Evolutionary conservation across 2,888 invertebrate species (phyloP), one percentile per base, ranked within the genome.

Genomic region (Ernsta delagoae): DNA sequence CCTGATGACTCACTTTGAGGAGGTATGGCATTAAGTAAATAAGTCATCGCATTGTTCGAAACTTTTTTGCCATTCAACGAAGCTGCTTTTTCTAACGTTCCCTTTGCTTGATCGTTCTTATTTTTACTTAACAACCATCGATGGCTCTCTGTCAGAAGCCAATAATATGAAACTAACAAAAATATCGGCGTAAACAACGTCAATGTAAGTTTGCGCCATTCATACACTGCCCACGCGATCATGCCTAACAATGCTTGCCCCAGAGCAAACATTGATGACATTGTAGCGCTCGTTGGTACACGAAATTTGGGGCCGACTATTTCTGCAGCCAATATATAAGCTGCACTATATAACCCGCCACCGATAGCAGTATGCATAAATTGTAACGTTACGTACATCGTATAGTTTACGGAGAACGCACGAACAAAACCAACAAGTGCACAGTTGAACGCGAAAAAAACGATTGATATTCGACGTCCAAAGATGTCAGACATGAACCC

Each of bases 101-200:
- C 81, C 79, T 94, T 95, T 0, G 96, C 96, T 76, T 95, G 92
- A 6, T 94, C 91, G 64, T 94, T 92, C 78, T 95, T 94, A 60
- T 95, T 94, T 81, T 96, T 96, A 60, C 95, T 95, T 3, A 97
- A 85, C 36, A 97, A 88, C 97, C 97, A 97, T 72, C 97, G 94
- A 56, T 96, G 94, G 65, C 96, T 96, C 86, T 96, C 96, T 0
- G 96, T 95, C 43, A 96, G 84, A 41, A 96, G 78, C 95, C 96
- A 96, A 70, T 95, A 94, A 77, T 96, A 96, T 8, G 94, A 86
- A 39, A 97, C 77, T 59, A 96, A 89, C 0, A 96, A 79, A 68
- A 96, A 87, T 4, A 95, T 94, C 0, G 97, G 97, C 2, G 94
- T 86, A 79, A 96, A 97, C 34, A 96, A 83, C 8, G 95, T 94